Conservation (phyloP, 2,113 vertebrate genomes). For the Cheirogaleus medius region DNA sequence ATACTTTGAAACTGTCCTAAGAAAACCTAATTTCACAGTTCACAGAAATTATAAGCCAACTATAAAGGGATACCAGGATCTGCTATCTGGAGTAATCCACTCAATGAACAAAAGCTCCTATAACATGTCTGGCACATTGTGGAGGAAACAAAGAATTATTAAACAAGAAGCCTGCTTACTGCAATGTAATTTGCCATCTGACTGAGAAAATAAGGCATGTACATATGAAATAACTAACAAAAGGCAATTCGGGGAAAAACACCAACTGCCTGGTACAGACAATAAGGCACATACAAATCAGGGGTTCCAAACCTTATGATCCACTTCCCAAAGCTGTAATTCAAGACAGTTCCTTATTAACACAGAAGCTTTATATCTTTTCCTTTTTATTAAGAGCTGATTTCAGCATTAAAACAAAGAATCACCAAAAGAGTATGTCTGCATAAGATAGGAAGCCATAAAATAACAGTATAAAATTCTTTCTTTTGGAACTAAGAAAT, state of each 20-base stretch:
- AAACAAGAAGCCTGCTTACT: neutral
- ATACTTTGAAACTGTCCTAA: neutral
- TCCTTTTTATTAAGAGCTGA: conserved; percentile 10
- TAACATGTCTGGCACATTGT: neutral
- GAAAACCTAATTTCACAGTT: neutral
- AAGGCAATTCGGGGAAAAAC: neutral
- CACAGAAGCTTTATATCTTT: neutral
- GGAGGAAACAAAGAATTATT: neutral
- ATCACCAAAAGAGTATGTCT: neutral
- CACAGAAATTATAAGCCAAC: neutral
- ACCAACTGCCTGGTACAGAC: neutral
- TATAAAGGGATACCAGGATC: neutral
- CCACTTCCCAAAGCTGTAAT: neutral
- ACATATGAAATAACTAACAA: neutral
- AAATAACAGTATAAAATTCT: neutral
- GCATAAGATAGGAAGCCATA: neutral
- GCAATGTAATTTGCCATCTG: neutral
- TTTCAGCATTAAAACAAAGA: neutral
- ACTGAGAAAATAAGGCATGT: neutral
- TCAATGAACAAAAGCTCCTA: neutral
- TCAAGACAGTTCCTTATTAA: neutral
- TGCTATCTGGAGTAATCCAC: neutral
- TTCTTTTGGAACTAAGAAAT: conserved; percentile 10
- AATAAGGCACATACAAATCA: neutral
- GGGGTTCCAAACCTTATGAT: neutral